phyloP scores from a whole-genome alignment of 2,888 invertebrate genomes.

The Rhingia campestris region DNA sequence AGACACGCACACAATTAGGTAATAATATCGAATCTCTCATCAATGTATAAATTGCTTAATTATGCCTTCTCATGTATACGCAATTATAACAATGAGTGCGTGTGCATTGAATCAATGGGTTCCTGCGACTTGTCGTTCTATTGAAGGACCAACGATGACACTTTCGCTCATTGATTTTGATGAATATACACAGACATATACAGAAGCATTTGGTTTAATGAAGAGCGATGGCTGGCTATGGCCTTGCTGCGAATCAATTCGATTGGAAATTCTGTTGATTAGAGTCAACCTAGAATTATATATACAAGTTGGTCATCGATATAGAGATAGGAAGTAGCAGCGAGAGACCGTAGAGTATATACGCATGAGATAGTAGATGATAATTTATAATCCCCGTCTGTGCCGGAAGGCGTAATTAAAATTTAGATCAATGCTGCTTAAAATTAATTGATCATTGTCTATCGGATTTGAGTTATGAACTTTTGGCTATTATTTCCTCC shows the following conservation, averaged over 20 bases:
- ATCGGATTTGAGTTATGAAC: slow-evolving; percentile 23
- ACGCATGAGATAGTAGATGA: not conserved
- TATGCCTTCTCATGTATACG: slow-evolving; percentile 35
- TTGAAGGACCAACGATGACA: not conserved
- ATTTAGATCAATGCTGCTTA: slow-evolving; percentile 21
- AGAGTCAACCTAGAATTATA: slow-evolving; percentile 46
- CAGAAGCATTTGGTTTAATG: slow-evolving; percentile 24
- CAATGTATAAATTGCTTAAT: slow-evolving; percentile 49
- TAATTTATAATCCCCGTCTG: slow-evolving; percentile 16
- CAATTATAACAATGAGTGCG: slow-evolving; percentile 40
- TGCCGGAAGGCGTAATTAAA: slow-evolving; percentile 14
- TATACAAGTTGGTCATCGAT: not conserved
- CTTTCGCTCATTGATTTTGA: slow-evolving; percentile 48
- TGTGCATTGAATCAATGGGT: slow-evolving; percentile 42
- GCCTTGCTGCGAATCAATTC: slow-evolving; percentile 18
- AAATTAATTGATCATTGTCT: slow-evolving; percentile 42
- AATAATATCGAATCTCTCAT: slow-evolving; percentile 22
- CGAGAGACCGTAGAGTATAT: not conserved
- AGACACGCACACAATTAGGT: not conserved
- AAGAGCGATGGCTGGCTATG: slow-evolving; percentile 22
- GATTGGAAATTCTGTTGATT: slow-evolving; percentile 52
- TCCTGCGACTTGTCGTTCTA: not conserved
- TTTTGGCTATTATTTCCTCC: slow-evolving; percentile 12
- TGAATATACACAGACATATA: slow-evolving; percentile 5
- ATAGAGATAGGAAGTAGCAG: not conserved